Percentiles rank a stretch among this genome's conserved stretches.
These are phyloP conservation scores for Mus caroli DNA, from an alignment of 2,797 vertebrate genomes.

Conservation along the genomic window DNA sequence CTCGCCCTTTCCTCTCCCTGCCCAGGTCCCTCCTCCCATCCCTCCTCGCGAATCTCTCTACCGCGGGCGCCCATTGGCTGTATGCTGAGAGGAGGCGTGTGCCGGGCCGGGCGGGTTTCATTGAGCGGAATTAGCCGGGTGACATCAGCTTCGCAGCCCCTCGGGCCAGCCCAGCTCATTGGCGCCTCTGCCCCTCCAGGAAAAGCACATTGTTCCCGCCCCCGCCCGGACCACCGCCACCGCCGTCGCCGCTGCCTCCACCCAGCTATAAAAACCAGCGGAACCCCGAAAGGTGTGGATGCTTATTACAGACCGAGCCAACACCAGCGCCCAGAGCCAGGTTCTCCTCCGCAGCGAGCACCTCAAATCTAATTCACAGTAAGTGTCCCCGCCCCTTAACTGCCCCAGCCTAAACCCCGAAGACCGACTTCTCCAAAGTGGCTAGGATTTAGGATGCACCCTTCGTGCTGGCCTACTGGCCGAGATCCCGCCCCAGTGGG, in stretches of 20 bases:
- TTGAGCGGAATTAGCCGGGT: constrained; percentile 91
- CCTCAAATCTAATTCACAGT: constrained; percentile 43
- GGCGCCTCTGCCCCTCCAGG: constrained; percentile 90
- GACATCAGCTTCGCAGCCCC: constrained; percentile 90
- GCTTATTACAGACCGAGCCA: constrained; percentile 82
- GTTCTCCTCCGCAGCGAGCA: background rate
- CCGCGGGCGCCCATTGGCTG: constrained; percentile 75
- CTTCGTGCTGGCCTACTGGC: background rate
- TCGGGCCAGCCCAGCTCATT: constrained; percentile 89
- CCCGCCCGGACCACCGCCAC: constrained; percentile 77
- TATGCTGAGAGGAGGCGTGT: constrained; percentile 82
- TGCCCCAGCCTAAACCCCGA: background rate
- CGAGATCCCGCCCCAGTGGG: background rate
- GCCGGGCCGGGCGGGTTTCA: constrained; percentile 88
- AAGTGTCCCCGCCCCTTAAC: constrained; percentile 65
- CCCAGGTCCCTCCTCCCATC: constrained; percentile 16
- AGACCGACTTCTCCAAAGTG: background rate
- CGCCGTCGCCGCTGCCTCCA: constrained; percentile 80
- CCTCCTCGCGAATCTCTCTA: constrained; percentile 51
- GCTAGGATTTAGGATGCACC: background rate
- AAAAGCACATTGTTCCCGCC: constrained; percentile 90
- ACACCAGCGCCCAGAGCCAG: constrained; percentile 26
- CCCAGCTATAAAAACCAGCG: constrained; percentile 91
- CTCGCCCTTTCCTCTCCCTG: background rate
- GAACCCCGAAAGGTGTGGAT: constrained; percentile 89